phyloP scores from a whole-genome alignment of 2,797 vertebrate species.

The Acanthurus lineatus region DNA sequence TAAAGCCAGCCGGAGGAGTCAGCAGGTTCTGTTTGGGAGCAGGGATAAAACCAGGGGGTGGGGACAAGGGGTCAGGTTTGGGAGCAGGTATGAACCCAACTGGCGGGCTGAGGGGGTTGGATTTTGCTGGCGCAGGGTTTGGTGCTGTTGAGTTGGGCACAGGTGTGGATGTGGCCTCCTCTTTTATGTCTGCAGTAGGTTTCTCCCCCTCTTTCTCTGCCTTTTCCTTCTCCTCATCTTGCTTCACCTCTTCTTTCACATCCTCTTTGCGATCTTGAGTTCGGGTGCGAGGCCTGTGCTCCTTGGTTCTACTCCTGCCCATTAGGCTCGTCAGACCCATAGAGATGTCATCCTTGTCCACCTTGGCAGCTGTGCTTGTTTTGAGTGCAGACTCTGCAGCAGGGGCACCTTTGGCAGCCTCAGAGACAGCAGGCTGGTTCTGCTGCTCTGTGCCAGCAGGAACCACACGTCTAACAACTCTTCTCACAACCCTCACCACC shows the following conservation, averaged over 20 bases:
- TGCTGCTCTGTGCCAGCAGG: constrained; percentile 80
- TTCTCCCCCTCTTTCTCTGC: constrained; percentile 62
- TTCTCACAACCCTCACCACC: constrained; percentile 87
- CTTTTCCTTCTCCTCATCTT: constrained; percentile 61
- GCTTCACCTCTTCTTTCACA: constrained; percentile 48
- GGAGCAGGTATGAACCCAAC: constrained; percentile 59
- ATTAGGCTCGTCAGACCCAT: constrained; percentile 91
- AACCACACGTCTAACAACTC: constrained; percentile 88
- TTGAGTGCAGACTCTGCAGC: constrained; percentile 64
- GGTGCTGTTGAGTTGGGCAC: constrained; percentile 6
- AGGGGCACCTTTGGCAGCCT: constrained; percentile 57
- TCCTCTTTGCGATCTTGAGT: constrained; percentile 82
- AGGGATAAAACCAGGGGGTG: constrained; percentile 77
- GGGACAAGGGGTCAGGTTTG: constrained; percentile 64
- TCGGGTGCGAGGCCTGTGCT: constrained; percentile 88
- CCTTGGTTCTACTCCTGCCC: constrained; percentile 91
- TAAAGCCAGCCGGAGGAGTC: constrained; percentile 81
- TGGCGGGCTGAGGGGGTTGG: constrained; percentile 52
- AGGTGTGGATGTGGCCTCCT: constrained; percentile 40
- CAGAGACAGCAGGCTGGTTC: constrained; percentile 45
- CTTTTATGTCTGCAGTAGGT: constrained; percentile 40
- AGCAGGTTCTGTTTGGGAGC: constrained; percentile 64
- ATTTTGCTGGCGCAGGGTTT: constrained; percentile 41
- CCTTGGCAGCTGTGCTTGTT: constrained; percentile 47
- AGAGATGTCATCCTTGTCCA: constrained; percentile 91